phyloP scores from a whole-genome alignment of 2,888 invertebrate species.

The Apoda limacodes region DNA sequence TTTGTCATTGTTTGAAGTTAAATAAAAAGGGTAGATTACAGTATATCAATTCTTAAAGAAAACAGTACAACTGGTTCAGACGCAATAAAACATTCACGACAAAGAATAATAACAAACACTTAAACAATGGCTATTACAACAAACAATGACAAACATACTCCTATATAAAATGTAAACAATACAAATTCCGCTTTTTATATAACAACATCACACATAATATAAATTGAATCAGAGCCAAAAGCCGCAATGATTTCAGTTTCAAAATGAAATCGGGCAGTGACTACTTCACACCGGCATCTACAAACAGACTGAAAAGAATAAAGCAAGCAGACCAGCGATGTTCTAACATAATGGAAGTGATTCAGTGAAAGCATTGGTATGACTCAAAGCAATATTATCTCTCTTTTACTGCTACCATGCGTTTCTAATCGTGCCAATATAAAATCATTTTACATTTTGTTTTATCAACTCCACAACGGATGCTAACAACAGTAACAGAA shows the following conservation, averaged over 20 bases:
- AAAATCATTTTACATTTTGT: slow-evolving; percentile 30
- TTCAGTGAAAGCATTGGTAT: slow-evolving; percentile 44
- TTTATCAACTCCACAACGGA: slow-evolving; percentile 50
- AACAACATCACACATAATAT: slow-evolving; percentile 32
- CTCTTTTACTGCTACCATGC: slow-evolving; percentile 41
- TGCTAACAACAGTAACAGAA: too few relatives aligned
- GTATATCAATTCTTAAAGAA: too few relatives aligned
- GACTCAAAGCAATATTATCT: slow-evolving; percentile 46
- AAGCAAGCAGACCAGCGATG: slow-evolving; percentile 37
- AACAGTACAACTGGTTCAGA: too few relatives aligned
- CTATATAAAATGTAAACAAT: too few relatives aligned
- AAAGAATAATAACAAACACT: too few relatives aligned
- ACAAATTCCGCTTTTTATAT: too few relatives aligned
- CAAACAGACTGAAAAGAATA: slow-evolving; percentile 44
- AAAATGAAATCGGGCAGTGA: slow-evolving; percentile 37
- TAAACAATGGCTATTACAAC: too few relatives aligned
- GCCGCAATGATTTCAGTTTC: slow-evolving; percentile 45
- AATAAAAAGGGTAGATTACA: too few relatives aligned
- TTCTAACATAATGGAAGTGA: slow-evolving; percentile 45
- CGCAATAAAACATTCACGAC: too few relatives aligned
- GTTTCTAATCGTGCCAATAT: too few relatives aligned
- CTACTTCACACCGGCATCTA: slow-evolving; percentile 38
- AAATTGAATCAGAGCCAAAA: slow-evolving; percentile 52
- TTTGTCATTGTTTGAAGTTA: too few relatives aligned
- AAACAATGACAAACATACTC: too few relatives aligned